Conservation (phyloP, 2,113 vertebrate genomes). For the Entosphenus tridentatus region DNA sequence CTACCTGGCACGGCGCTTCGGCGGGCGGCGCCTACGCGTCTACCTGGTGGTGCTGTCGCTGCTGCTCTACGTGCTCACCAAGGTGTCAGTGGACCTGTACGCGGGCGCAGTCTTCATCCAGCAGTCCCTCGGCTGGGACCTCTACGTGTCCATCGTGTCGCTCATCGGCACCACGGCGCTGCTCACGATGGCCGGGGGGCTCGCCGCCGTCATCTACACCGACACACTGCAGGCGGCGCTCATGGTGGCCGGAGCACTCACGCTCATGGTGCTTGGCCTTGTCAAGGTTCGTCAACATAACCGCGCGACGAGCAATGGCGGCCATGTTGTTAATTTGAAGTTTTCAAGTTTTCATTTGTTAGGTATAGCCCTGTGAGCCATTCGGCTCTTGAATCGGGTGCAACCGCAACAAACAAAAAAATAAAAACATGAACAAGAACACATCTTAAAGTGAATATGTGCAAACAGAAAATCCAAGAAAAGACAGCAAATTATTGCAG, state of each 20-base stretch:
- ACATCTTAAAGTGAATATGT: too few relatives aligned
- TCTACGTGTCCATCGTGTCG: constrained; percentile 71
- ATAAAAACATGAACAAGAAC: too few relatives aligned
- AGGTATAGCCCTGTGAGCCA: too few relatives aligned
- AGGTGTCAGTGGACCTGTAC: constrained; percentile 86
- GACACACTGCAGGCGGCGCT: constrained; percentile 81
- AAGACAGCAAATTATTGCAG: too few relatives aligned
- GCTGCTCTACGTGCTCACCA: constrained; percentile 88
- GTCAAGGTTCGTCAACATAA: constrained; percentile 14
- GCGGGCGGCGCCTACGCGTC: constrained; percentile 71
- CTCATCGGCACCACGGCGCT: constrained; percentile 79
- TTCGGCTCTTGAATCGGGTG: too few relatives aligned
- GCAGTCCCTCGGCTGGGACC: constrained; percentile 89
- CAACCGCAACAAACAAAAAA: too few relatives aligned
- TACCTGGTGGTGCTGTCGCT: constrained; percentile 76
- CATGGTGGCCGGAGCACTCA: constrained; percentile 79
- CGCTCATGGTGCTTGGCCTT: constrained; percentile 61
- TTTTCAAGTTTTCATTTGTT: too few relatives aligned
- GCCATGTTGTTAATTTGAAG: too few relatives aligned
- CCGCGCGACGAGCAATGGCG: too few relatives aligned
- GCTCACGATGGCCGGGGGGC: constrained; percentile 73
- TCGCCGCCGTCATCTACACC: constrained; percentile 88
- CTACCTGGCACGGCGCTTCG: constrained; percentile 81
- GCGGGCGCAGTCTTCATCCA: constrained; percentile 94
- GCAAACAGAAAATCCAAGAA: too few relatives aligned